Percentiles rank a stretch among this genome's conserved stretches.
Conservation (phyloP, 2,888 invertebrate genomes). For the Pheosia gnoma region DNA sequence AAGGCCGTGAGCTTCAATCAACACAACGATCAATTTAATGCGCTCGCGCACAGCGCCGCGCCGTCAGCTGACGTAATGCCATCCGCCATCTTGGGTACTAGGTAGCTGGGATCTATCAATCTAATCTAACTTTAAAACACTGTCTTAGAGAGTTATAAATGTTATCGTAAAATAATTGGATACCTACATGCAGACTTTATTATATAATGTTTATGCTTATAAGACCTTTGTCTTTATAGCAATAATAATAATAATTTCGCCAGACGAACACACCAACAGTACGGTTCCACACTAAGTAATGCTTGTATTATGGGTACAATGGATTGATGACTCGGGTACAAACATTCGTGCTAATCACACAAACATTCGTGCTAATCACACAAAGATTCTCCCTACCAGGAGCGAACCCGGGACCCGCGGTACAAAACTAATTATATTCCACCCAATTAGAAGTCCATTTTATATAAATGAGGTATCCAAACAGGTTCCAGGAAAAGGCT, state of each 20-base stretch:
- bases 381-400: too few relatives aligned
- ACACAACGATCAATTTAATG: slow-evolving; percentile 61
- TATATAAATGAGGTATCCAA: slow-evolving; percentile 38
- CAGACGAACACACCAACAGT: too few relatives aligned
- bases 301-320: too few relatives aligned
- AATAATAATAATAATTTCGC: too few relatives aligned
- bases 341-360: too few relatives aligned
- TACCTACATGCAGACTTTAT: too few relatives aligned
- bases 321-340: too few relatives aligned
- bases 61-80: slow-evolving; percentile 51
- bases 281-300: too few relatives aligned
- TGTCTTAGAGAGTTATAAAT: slow-evolving; percentile 19
- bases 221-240: too few relatives aligned
- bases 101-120: slow-evolving; percentile 2
- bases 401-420: too few relatives aligned
- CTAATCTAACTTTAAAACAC: slow-evolving; percentile 21
- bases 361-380: too few relatives aligned
- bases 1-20: slow-evolving; percentile 68
- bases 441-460: slow-evolving; percentile 44
- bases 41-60: slow-evolving; percentile 45
- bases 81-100: slow-evolving; percentile 55
- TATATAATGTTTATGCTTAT: too few relatives aligned
- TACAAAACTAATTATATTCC: slow-evolving; percentile 33
- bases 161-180: neutral
- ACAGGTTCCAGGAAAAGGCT: slow-evolving; percentile 61